Evolutionary conservation across 2,888 invertebrate species (phyloP).

Genomic region (Pediacus dermestoides): DNA sequence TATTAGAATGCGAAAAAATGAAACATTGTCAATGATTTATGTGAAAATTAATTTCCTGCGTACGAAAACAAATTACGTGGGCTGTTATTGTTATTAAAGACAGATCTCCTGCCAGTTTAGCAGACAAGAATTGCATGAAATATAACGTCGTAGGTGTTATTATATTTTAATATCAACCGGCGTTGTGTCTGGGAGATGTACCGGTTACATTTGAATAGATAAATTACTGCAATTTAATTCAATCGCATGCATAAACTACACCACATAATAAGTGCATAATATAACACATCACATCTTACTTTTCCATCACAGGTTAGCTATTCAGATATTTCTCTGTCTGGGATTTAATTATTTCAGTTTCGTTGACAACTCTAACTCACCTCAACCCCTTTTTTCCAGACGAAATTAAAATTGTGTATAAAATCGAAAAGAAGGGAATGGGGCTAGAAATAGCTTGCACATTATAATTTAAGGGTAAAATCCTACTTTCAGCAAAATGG

Average conservation of each 20-base stretch:
- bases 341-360: no score
- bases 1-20: no score
- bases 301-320: no score
- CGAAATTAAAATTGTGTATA: conserved; percentile 4
- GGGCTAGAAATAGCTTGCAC: background rate
- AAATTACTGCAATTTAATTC: conserved; percentile 43
- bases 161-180: conserved; percentile 14
- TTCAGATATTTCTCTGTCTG: no score
- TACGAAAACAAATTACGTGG: conserved; percentile 32
- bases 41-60: conserved; percentile 30
- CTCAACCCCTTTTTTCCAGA: background rate
- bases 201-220: conserved; percentile 38
- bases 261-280: conserved; percentile 12
- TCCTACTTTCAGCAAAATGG: conserved; percentile 23
- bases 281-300: no score
- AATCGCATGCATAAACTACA: conserved; percentile 36
- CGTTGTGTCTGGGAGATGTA: conserved; percentile 32
- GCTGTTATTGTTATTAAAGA: conserved; percentile 27
- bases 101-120: conserved; percentile 21
- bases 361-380: no score
- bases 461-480: no score
- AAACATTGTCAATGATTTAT: conserved; percentile 32
- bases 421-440: conserved; percentile 1
- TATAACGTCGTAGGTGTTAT: conserved; percentile 16
- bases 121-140: conserved; percentile 15